These are phyloP conservation scores for Suncus etruscus DNA, from an alignment of 2,113 vertebrate genomes.

Conservation along the genomic window DNA sequence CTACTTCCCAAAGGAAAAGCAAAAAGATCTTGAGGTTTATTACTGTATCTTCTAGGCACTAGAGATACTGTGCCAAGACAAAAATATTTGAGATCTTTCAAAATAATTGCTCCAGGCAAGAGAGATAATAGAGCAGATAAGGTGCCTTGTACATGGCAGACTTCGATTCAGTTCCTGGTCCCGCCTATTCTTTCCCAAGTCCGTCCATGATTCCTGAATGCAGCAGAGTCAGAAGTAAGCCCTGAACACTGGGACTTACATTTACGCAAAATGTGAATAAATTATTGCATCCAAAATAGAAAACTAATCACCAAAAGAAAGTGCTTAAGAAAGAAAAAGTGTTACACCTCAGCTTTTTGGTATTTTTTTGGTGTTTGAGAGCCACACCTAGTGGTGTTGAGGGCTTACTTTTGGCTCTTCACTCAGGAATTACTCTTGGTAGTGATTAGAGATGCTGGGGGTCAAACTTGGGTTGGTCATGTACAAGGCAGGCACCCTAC, in stretches of 20 bases:
- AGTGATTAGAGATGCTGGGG: too few relatives aligned
- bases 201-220: too few relatives aligned
- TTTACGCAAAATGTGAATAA: background rate
- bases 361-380: too few relatives aligned
- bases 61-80: background rate
- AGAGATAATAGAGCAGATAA: background rate
- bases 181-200: too few relatives aligned
- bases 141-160: too few relatives aligned
- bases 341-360: background rate
- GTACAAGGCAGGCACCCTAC: too few relatives aligned
- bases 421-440: too few relatives aligned
- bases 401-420: too few relatives aligned
- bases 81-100: constrained; percentile 43
- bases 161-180: background rate
- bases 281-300: constrained; percentile 29
- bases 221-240: too few relatives aligned
- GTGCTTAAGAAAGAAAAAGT: constrained; percentile 10
- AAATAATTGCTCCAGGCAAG: background rate
- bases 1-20: background rate
- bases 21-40: background rate
- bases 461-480: too few relatives aligned
- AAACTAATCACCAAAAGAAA: background rate
- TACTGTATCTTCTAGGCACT: background rate
- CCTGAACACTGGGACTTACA: background rate
- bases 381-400: too few relatives aligned